Conservation (phyloP, 2,113 vertebrate genomes). For the Epinephelus fuscoguttatus region DNA sequence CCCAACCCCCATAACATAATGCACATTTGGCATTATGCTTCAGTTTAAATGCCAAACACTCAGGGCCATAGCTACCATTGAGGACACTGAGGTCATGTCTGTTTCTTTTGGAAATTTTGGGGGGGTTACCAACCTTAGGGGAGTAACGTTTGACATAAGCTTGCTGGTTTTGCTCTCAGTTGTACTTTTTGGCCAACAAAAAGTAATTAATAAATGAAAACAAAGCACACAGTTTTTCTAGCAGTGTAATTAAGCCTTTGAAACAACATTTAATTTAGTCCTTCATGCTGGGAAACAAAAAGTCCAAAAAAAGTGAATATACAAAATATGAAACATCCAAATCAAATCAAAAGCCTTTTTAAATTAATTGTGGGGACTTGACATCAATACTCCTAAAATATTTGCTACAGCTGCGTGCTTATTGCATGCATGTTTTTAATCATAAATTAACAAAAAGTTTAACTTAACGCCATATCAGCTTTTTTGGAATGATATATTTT, state of each 20-base stretch:
- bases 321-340: not conserved
- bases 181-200: not conserved
- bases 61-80: constrained; percentile 5
- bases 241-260: not conserved
- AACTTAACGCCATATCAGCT: too few species aligned
- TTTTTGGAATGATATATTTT: too few species aligned
- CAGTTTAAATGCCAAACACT: constrained; percentile 42
- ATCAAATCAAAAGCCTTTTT: not conserved
- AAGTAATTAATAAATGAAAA: not conserved
- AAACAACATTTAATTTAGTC: not conserved
- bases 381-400: too few species aligned
- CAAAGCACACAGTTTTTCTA: not conserved
- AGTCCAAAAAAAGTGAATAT: not conserved
- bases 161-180: not conserved
- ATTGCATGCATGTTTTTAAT: too few species aligned
- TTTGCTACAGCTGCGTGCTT: too few species aligned
- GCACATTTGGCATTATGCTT: constrained; percentile 40
- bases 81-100: constrained; percentile 34
- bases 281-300: constrained; percentile 1
- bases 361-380: not conserved
- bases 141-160: not conserved
- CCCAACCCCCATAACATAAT: constrained; percentile 25
- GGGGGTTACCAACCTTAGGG: not conserved
- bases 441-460: too few species aligned
- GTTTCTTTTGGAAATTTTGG: not conserved